These are phyloP conservation scores for Koerneria pararmatus DNA, from an alignment of 2,888 invertebrate genomes.

Conservation along the genomic window DNA sequence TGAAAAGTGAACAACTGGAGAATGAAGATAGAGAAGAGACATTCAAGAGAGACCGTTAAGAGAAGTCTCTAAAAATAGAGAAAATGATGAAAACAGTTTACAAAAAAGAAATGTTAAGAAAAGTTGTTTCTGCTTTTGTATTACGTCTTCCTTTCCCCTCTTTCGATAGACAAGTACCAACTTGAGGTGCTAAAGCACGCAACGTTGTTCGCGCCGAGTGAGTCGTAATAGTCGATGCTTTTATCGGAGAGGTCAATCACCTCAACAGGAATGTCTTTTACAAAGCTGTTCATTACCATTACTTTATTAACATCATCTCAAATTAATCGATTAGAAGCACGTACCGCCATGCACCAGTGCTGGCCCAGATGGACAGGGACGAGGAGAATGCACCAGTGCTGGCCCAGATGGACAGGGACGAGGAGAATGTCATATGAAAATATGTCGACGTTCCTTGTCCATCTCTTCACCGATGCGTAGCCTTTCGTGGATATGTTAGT, in stretches of 20 bases:
- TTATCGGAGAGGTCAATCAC: constrained; percentile 76
- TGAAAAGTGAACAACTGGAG: no score
- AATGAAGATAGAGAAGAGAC: no score
- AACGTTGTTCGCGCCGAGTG: constrained; percentile 80
- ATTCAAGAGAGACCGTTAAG: no score
- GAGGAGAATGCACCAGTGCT: constrained; percentile 91
- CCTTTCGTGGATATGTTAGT: constrained; percentile 78
- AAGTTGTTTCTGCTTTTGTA: no score
- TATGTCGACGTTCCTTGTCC: constrained; percentile 80
- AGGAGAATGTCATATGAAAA: constrained; percentile 80
- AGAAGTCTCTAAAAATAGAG: no score
- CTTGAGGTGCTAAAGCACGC: constrained; percentile 64
- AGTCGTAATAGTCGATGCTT: constrained; percentile 80
- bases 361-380: constrained; percentile 83
- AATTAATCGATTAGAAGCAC: constrained; percentile 42
- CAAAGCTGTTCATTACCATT: no score
- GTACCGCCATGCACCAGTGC: constrained; percentile 87
- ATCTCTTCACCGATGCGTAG: constrained; percentile 76
- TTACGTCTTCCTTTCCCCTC: background rate
- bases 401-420: constrained; percentile 80
- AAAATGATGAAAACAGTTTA: no score
- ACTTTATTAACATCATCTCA: no score
- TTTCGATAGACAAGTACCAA: constrained; percentile 4
- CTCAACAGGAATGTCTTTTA: no score
- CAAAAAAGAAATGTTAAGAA: no score